Conservation (phyloP, 1,140 invertebrate genomes). For the Bathynomus jamesi region DNA sequence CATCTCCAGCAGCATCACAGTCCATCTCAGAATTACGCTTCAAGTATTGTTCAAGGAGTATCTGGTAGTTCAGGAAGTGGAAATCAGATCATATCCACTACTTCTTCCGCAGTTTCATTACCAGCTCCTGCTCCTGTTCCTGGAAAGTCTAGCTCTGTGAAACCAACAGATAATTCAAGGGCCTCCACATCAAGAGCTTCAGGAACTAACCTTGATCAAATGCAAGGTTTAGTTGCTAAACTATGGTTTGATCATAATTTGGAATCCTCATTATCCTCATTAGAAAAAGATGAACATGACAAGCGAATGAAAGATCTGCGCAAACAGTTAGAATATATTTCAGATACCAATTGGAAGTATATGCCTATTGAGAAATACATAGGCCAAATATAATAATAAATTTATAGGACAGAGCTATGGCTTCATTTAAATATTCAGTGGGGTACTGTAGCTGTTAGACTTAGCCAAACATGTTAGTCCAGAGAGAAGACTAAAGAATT, state of each 20-base stretch:
- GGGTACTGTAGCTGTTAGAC: no score
- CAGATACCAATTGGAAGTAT: constrained; percentile 47
- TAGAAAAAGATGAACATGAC: constrained; percentile 43
- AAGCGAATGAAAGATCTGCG: constrained; percentile 44
- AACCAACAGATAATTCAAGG: not conserved
- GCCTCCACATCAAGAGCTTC: not conserved
- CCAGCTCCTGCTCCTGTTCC: not conserved
- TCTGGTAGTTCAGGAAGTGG: not conserved
- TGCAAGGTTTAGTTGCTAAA: constrained; percentile 23
- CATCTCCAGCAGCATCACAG: not conserved
- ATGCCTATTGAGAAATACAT: constrained; percentile 46
- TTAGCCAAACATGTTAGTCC: no score
- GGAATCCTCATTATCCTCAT: constrained; percentile 30
- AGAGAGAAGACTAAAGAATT: no score
- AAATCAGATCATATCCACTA: not conserved
- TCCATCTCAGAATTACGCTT: not conserved
- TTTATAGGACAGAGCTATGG: no score
- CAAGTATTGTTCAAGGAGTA: not conserved
- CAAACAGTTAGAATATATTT: constrained; percentile 46
- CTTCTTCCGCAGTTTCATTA: not conserved
- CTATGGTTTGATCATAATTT: constrained; percentile 38
- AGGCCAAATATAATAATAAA: constrained; percentile 40
- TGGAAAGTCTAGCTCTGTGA: no score
- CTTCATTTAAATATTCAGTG: no score
- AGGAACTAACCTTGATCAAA: constrained; percentile 17